Evolutionary conservation across 2,888 invertebrate species (phyloP).

Genomic region (Ophion obscuratus): DNA sequence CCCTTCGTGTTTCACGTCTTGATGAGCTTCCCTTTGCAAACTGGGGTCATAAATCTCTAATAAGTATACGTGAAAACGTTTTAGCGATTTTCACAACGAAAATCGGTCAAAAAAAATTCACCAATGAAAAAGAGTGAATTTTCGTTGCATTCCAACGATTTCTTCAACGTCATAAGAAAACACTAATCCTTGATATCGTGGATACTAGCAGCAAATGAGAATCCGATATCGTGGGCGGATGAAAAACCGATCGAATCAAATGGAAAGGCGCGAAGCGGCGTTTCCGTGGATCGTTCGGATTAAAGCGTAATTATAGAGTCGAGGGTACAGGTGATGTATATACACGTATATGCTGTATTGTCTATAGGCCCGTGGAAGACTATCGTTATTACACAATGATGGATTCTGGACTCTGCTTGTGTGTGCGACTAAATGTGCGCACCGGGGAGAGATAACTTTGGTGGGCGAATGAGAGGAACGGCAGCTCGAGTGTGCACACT

Average conservation of each 20-base stretch:
- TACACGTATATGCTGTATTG: not conserved
- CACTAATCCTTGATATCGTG: not conserved
- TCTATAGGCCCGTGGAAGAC: conserved; percentile 15
- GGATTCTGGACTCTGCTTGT: conserved; percentile 37
- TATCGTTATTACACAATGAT: conserved; percentile 10
- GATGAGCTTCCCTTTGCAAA: too few relatives aligned
- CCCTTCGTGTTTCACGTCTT: too few relatives aligned
- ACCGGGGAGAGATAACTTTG: conserved; percentile 40
- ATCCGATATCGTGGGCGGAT: conserved; percentile 25
- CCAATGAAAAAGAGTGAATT: too few relatives aligned
- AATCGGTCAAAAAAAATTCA: too few relatives aligned
- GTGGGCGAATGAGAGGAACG: conserved; percentile 46
- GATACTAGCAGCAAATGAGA: not conserved
- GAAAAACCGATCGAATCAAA: conserved; percentile 62
- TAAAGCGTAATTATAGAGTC: conserved; percentile 56
- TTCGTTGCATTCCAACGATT: too few relatives aligned
- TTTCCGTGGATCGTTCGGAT: conserved; percentile 55
- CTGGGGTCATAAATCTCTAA: too few relatives aligned
- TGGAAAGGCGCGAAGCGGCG: conserved; percentile 57
- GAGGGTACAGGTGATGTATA: conserved; percentile 45
- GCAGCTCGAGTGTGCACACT: conserved; percentile 5
- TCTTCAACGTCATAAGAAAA: too few relatives aligned
- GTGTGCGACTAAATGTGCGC: conserved; percentile 5
- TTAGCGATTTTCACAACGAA: too few relatives aligned
- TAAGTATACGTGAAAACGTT: too few relatives aligned